Evolutionary conservation across 1,140 invertebrate genomes (phyloP).

Genomic region (Eupristina koningsbergeri): DNA sequence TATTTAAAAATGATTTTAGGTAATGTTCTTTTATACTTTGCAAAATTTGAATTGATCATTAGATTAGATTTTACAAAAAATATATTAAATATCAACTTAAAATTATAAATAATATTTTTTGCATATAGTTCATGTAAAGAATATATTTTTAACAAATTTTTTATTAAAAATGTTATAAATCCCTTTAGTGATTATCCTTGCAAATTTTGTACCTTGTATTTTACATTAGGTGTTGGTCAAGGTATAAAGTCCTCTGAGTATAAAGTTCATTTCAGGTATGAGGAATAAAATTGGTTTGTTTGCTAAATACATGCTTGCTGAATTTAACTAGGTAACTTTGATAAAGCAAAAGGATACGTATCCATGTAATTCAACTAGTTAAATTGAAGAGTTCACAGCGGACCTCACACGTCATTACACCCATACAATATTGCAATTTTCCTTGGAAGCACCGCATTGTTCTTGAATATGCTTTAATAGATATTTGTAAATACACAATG

Average conservation of each 20-base stretch:
- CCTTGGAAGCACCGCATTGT: slow-evolving; percentile 7
- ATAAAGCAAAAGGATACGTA: not conserved
- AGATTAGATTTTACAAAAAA: too few relatives aligned
- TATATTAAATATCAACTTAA: too few relatives aligned
- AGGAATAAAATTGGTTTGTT: not conserved
- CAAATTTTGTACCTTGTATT: not conserved
- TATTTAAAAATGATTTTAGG: too few relatives aligned
- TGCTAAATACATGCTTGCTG: not conserved
- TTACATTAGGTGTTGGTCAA: not conserved
- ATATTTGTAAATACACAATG: not conserved
- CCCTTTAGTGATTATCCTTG: not conserved
- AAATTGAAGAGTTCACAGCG: not conserved
- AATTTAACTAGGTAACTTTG: not conserved
- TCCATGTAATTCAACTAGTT: not conserved
- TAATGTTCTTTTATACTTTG: too few relatives aligned
- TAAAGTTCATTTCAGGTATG: not conserved
- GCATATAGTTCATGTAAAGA: too few relatives aligned
- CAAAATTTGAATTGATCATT: too few relatives aligned
- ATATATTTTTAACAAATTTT: too few relatives aligned
- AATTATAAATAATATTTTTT: too few relatives aligned
- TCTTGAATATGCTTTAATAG: not conserved
- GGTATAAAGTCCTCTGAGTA: not conserved
- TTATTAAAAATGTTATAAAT: not conserved
- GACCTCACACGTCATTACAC: not conserved
- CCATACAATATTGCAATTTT: slow-evolving; percentile 4